Base-by-base conservation (phyloP, 2,888 invertebrate genomes). In the Drosophila kokeensis region DNA sequence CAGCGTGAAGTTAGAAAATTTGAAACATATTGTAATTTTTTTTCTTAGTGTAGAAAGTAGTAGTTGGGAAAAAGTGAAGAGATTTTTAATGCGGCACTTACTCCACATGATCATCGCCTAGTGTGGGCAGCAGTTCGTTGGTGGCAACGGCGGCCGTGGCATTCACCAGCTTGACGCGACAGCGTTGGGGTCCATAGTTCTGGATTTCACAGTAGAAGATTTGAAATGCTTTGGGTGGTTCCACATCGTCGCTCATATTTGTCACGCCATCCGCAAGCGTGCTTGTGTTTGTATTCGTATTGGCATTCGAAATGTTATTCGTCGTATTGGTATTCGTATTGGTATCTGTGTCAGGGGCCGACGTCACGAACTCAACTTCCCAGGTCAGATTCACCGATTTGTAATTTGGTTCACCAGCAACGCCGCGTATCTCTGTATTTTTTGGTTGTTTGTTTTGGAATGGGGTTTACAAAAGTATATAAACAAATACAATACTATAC, bases 181-280 rank as follows among this genome's bases (percentile, higher is more conserved):
- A 97, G 67, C 96, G 94, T 88, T 96, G 96, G 57, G 96, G 95
- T 21, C 97, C 96, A 95, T 96, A 96, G 21, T 96, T 95, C 92
- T 97, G 97, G 75, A 96, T 93, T 91, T 97, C 97, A 92, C 97
- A 97, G 92, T 96, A 97, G 89, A 95, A 95, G 50, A 97, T 94
- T 92, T 95, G 95, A 93, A 96, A 96, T 21, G 95, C 95, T 79
- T 94, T 93, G 49, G 95, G 92, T 77, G 87, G 89, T 54, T 94
- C 93, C 70, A 88, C 81, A 72, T 83, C 87, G 70, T 69, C 77
- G 73, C 88, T 90, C 67, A 86, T 88, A 83, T 92, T 92, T 64
- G 91, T 83, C 76, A 90, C 57, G 87, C 67, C 80, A 70, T 64
- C 65, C 68, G 55, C 89, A 62, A 65, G 69, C 50, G 67, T 30